Base-by-base conservation (phyloP, 2,888 invertebrate genomes). In the Aspidiotus rigidus region DNA sequence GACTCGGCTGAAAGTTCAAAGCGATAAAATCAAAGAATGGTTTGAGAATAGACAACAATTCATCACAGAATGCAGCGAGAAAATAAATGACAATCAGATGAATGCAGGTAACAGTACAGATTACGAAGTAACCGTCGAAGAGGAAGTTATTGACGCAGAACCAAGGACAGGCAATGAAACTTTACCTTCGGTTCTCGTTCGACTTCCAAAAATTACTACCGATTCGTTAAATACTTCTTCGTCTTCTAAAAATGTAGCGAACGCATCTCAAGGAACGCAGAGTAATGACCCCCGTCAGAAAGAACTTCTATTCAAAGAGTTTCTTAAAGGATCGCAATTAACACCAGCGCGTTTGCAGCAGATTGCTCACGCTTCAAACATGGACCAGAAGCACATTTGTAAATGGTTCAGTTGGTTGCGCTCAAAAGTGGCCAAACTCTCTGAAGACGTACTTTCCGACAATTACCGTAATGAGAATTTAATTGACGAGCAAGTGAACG, bases 11-110 rank as follows among this genome's bases (percentile, higher is more conserved):
- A 57, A 66, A 17, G 6, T 66, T 9, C 15, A 42, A 7, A 42
- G n/a, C 15, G 57, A 44, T 7, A 41, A 42, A 41, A 66, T 66
- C 13, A 57, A 44, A 66, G 13, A 11, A 7, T 66, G 66, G 66
- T 66, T 66, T 39, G 49, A 16, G 9, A 42, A 66, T 42, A 40
- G 59, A 7, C 16, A 10, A 16, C 10, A 13, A 15, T 56, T 56
- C n/a, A 16, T 16, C n/a, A 56, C n/a, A 10, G 10, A 16, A 56
- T n/a, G 15, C 56, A 56, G n/a, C n/a, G 56, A 56, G 56, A 28
- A 28, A 28, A 28, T 28, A 28, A 28, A 1, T 28, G 28, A 28
- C 28, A 6, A 49, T n/a, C 11, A n/a, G 1, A 49, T 6, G 3
- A 11, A 11, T 11, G 49, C 10, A n/a, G 11, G 11, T 2, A n/a